These are phyloP conservation scores for Miichthys miiuy DNA, from an alignment of 2,797 vertebrate species.

Conservation along the genomic window DNA sequence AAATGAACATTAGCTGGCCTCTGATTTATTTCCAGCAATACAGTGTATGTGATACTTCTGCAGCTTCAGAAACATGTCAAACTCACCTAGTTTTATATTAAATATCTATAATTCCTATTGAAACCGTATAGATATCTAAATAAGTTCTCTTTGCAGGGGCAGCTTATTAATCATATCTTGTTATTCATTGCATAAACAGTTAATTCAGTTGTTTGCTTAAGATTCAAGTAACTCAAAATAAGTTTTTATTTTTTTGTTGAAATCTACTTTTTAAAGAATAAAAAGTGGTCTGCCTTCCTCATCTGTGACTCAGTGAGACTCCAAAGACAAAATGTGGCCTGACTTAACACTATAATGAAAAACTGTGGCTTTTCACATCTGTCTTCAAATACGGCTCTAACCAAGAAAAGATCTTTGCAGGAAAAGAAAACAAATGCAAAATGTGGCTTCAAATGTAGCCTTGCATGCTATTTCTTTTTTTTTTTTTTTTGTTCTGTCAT, in stretches of 20 bases:
- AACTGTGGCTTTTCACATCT: constrained; percentile 73
- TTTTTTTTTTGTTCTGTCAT: constrained; percentile 1
- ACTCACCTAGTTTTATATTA: background rate
- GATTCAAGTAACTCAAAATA: background rate
- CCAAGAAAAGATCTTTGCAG: constrained; percentile 43
- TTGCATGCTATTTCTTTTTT: constrained; percentile 29
- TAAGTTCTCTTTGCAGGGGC: background rate
- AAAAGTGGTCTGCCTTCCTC: background rate
- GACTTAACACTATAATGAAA: constrained; percentile 70
- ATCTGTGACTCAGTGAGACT: constrained; percentile 50
- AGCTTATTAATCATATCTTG: background rate
- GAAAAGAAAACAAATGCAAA: constrained; percentile 52
- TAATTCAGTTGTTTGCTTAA: background rate
- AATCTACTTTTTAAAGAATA: constrained; percentile 4
- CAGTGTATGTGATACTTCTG: background rate
- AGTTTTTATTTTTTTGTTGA: background rate
- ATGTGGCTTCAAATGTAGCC: constrained; percentile 41
- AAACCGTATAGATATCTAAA: background rate
- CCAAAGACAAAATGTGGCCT: constrained; percentile 61
- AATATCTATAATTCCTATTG: background rate
- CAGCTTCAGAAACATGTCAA: background rate
- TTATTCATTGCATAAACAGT: background rate
- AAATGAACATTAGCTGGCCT: background rate
- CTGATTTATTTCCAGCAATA: background rate
- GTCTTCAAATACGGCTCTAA: constrained; percentile 57